These are phyloP conservation scores for Coccyzus lansbergi DNA, from an alignment of 2,797 vertebrate genomes.

Conservation along the genomic window DNA sequence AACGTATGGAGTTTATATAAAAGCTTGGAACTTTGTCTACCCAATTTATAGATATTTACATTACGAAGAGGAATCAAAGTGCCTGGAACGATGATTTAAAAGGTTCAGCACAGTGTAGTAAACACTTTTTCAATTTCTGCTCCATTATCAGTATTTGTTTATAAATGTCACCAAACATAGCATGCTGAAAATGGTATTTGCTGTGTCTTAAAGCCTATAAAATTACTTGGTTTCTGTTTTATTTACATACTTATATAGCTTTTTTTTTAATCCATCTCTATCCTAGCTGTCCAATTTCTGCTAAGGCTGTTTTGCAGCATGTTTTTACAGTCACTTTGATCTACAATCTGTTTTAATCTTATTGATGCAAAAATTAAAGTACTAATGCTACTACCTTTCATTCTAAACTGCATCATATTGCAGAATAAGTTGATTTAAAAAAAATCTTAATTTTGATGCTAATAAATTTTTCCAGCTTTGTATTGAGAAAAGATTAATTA, in stretches of 20 bases:
- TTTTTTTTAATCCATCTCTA: not conserved
- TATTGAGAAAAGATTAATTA: not conserved
- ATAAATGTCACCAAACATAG: conserved; percentile 18
- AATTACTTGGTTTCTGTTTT: conserved; percentile 6
- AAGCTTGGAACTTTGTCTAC: not conserved
- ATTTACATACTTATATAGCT: not conserved
- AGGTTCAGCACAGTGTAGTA: not conserved
- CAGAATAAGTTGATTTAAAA: not conserved
- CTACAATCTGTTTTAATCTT: not conserved
- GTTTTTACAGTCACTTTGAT: conserved; percentile 16
- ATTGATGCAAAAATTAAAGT: not conserved
- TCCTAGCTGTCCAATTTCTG: not conserved
- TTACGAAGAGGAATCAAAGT: conserved; percentile 23
- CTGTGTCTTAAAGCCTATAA: not conserved
- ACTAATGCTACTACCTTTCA: not conserved
- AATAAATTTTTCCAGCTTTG: not conserved
- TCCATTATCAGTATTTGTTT: conserved; percentile 41
- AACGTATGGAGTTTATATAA: not conserved
- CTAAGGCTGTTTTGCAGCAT: not conserved
- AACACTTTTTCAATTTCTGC: conserved; percentile 36
- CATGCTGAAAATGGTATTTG: conserved; percentile 5
- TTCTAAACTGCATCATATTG: not conserved
- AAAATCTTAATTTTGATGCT: not conserved
- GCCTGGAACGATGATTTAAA: conserved; percentile 22
- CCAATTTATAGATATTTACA: conserved; percentile 13